These are phyloP conservation scores for Dipus sagitta DNA, from an alignment of 2,797 vertebrate species.

Conservation along the genomic window DNA sequence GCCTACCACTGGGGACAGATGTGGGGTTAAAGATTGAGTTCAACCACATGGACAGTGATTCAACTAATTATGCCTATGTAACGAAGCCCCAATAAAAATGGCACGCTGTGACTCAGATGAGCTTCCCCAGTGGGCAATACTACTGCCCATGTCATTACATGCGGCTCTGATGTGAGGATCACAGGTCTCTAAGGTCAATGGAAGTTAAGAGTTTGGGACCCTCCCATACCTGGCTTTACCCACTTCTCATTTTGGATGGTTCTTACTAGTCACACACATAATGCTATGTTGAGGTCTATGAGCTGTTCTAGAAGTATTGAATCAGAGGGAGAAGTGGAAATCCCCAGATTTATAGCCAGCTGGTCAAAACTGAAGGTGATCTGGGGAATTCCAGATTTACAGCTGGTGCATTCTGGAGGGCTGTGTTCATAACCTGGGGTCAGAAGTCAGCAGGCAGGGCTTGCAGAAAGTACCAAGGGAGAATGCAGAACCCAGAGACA, in stretches of 20 bases:
- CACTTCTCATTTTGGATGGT: not conserved
- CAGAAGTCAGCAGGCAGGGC: not conserved
- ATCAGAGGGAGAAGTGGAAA: not conserved
- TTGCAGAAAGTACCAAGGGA: not conserved
- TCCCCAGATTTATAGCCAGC: not conserved
- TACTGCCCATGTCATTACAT: not conserved
- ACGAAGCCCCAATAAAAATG: not conserved
- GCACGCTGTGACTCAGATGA: not conserved
- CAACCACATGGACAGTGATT: not conserved
- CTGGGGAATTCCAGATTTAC: not conserved
- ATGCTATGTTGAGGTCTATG: not conserved
- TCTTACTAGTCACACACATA: not conserved
- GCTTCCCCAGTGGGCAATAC: not conserved
- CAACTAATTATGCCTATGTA: not conserved
- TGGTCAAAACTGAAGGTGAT: not conserved
- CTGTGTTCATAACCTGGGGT: not conserved
- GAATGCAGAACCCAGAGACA: not conserved
- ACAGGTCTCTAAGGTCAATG: not conserved
- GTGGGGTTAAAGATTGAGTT: not conserved
- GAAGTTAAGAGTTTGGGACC: not conserved
- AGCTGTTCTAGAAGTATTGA: not conserved
- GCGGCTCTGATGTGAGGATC: not conserved
- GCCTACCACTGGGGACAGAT: not conserved
- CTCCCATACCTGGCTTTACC: not conserved
- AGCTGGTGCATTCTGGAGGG: not conserved